These are phyloP conservation scores for Pelecanoides urinatrix DNA, from an alignment of 2,113 vertebrate genomes.

Conservation along the genomic window DNA sequence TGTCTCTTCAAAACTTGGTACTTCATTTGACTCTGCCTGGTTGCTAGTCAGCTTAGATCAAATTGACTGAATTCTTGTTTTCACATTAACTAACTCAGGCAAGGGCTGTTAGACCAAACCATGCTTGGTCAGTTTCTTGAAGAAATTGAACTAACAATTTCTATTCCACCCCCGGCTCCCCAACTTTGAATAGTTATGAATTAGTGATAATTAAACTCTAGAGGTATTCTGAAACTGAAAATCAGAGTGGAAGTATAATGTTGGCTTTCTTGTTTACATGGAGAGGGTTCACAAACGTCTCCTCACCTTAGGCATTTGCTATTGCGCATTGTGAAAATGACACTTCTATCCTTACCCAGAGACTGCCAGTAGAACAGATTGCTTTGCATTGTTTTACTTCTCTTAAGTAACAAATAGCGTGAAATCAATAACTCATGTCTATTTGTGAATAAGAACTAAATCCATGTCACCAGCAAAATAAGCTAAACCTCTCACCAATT, in stretches of 20 bases:
- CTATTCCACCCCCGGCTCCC: fast-evolving
- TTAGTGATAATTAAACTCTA: background rate
- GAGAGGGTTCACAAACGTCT: background rate
- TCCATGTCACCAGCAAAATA: background rate
- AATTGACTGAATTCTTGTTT: background rate
- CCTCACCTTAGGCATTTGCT: background rate
- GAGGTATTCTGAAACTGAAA: background rate
- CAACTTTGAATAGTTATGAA: background rate
- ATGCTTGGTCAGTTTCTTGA: background rate
- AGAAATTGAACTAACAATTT: background rate
- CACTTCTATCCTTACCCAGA: background rate
- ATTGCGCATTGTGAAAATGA: background rate
- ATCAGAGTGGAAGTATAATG: background rate
- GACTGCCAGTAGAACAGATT: background rate
- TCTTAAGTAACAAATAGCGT: background rate
- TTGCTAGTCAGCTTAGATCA: background rate
- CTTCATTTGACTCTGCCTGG: background rate
- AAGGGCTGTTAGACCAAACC: background rate
- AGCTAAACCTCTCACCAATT: fast-evolving
- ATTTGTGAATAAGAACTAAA: background rate
- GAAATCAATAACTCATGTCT: background rate
- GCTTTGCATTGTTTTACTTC: background rate
- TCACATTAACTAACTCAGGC: background rate
- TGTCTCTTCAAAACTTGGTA: background rate
- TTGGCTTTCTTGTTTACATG: background rate